Conservation (phyloP, 2,797 vertebrate species). For the Sciurus vulgaris region DNA sequence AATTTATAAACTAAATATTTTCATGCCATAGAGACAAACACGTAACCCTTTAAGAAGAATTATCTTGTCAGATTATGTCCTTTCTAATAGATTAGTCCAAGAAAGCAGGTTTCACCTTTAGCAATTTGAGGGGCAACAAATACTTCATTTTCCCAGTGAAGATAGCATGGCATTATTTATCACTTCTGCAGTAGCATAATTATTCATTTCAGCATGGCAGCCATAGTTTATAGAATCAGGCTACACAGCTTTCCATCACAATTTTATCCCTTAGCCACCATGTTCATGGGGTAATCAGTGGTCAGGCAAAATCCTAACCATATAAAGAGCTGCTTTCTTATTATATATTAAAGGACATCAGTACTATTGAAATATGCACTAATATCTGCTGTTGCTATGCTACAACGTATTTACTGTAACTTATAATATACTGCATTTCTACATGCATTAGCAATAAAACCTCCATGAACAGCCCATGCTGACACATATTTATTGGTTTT, state of each 20-base stretch:
- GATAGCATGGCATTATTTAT: constrained; percentile 60
- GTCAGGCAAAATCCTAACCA: neutral
- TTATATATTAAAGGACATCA: neutral
- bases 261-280: neutral
- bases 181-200: constrained; percentile 71
- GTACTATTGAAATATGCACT: neutral
- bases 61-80: constrained; percentile 76
- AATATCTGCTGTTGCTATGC: neutral
- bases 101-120: constrained; percentile 76
- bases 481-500: constrained; percentile 47
- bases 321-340: neutral
- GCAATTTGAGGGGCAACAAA: constrained; percentile 75
- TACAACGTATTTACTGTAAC: constrained; percentile 4
- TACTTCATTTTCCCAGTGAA: constrained; percentile 74
- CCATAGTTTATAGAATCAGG: constrained; percentile 34
- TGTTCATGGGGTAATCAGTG: constrained; percentile 33
- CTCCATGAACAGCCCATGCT: neutral
- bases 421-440: constrained; percentile 54
- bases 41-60: constrained; percentile 72
- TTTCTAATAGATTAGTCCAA: constrained; percentile 67
- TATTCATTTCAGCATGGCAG: constrained; percentile 73
- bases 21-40: neutral
- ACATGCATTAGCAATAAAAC: constrained; percentile 19
- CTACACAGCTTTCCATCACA: constrained; percentile 26
- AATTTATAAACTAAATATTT: constrained; percentile 60